phyloP scores from a whole-genome alignment of 2,797 vertebrate species.

The Melanotaenia nigrans region DNA sequence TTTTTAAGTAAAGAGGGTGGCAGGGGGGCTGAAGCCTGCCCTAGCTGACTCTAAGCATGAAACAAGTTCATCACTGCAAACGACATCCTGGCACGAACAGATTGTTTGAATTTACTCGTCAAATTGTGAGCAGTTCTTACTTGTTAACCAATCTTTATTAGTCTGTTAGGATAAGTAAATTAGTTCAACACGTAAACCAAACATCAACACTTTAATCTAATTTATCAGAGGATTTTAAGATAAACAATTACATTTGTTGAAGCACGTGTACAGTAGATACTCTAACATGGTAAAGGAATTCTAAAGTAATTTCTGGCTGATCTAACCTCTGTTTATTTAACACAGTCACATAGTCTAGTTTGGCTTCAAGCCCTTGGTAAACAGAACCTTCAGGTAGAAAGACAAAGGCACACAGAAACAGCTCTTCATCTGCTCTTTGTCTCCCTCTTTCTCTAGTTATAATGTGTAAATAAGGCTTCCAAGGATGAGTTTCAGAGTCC shows the following conservation, averaged over 20 bases:
- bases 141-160: background rate
- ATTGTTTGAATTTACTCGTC: background rate
- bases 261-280: background rate
- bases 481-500: slow-evolving; percentile 20
- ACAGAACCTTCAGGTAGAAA: slow-evolving; percentile 28
- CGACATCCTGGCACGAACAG: background rate
- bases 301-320: slow-evolving; percentile 16
- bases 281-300: slow-evolving; percentile 28
- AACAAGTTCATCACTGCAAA: background rate
- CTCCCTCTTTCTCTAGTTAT: background rate
- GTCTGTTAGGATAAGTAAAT: background rate
- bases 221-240: background rate
- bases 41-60: background rate
- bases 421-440: slow-evolving; percentile 9
- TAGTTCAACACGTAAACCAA: background rate
- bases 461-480: slow-evolving; percentile 21
- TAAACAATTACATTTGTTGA: background rate
- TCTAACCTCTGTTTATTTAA: slow-evolving; percentile 31
- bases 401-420: slow-evolving; percentile 39
- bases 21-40: background rate
- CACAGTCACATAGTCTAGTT: slow-evolving; percentile 20
- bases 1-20: background rate
- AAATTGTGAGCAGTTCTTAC: background rate
- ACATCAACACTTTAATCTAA: background rate
- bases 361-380: slow-evolving; percentile 27